Percentiles rank a stretch among this genome's conserved stretches.
Evolutionary conservation across 2,797 vertebrate species (phyloP).

Genomic region (Channallabes apus): DNA sequence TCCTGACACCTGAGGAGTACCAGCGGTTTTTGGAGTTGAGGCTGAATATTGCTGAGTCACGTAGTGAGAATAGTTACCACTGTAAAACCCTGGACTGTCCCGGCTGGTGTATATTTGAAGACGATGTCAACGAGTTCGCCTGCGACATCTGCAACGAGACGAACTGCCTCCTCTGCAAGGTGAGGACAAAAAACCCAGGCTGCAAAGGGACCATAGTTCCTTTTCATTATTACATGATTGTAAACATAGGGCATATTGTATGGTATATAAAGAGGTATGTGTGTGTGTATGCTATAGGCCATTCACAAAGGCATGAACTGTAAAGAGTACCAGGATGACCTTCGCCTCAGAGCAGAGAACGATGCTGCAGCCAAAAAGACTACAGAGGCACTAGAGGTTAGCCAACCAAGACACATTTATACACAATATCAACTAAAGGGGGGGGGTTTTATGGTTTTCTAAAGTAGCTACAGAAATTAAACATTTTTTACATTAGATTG

Average conservation of each 20-base stretch:
- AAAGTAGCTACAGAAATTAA: neutral
- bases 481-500: too few relatives aligned
- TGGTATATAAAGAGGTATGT: neutral
- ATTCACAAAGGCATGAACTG: slow-evolving; percentile 85
- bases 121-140: slow-evolving; percentile 82
- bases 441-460: too few relatives aligned
- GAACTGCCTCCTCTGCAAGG: slow-evolving; percentile 89
- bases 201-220: neutral
- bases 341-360: slow-evolving; percentile 76
- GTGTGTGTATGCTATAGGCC: slow-evolving; percentile 68
- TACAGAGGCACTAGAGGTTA: slow-evolving; percentile 78
- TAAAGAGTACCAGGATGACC: slow-evolving; percentile 87
- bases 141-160: slow-evolving; percentile 76
- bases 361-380: slow-evolving; percentile 81
- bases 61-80: slow-evolving; percentile 85
- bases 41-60: slow-evolving; percentile 82
- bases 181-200: slow-evolving; percentile 43
- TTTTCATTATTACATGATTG: neutral
- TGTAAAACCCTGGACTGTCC: slow-evolving; percentile 85
- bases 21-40: slow-evolving; percentile 81
- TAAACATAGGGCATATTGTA: neutral
- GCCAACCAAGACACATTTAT: neutral
- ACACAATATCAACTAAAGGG: neutral
- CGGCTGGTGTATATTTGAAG: slow-evolving; percentile 91
- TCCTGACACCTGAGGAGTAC: slow-evolving; percentile 79